These are phyloP conservation scores for Myopa testacea DNA, from an alignment of 2,888 invertebrate species.

Conservation along the genomic window DNA sequence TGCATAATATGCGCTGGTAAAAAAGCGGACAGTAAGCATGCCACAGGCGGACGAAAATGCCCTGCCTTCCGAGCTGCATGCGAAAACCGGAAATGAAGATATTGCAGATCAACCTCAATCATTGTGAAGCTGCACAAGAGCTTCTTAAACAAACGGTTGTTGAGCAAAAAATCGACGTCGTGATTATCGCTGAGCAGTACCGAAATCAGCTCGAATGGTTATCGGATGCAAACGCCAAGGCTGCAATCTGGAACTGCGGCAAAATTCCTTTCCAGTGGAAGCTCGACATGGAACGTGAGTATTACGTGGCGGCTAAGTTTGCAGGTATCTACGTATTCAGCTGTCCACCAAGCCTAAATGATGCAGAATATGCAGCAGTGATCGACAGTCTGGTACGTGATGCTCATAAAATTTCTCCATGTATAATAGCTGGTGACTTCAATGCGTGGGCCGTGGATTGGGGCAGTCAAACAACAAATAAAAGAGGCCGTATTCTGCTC, in stretches of 20 bases:
- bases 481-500: slow-evolving; percentile 6
- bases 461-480: background rate
- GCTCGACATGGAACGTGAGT: background rate
- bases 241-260: slow-evolving; percentile 8
- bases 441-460: slow-evolving; percentile 28
- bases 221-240: background rate
- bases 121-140: background rate
- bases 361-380: slow-evolving; percentile 1
- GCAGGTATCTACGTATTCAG: background rate
- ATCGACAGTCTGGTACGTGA: background rate
- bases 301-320: background rate
- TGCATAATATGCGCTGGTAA: too few relatives aligned
- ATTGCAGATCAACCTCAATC: too few relatives aligned
- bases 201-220: background rate
- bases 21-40: background rate
- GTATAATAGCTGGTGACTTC: slow-evolving; percentile 25
- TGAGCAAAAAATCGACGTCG: background rate
- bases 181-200: slow-evolving; percentile 11
- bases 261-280: background rate
- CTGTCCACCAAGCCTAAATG: background rate
- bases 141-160: slow-evolving; percentile 1
- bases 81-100: too few relatives aligned
- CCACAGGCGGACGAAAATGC: background rate
- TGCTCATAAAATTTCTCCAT: slow-evolving; percentile 43
- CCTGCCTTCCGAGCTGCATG: background rate